Evolutionary conservation across 2,888 invertebrate species (phyloP).

Genomic region (Alloplasta piceator): DNA sequence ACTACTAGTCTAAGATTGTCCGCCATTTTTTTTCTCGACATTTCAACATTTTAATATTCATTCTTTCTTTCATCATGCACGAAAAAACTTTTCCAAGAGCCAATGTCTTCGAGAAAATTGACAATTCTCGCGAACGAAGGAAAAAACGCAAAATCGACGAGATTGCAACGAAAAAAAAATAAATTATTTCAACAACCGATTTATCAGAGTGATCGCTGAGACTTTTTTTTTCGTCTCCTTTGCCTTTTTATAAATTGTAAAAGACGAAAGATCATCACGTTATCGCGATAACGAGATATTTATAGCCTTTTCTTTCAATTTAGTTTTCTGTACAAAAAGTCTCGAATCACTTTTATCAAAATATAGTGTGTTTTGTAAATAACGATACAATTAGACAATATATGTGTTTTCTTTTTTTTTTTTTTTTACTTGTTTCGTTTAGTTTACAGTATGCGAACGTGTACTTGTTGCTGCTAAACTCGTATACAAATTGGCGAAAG

Average conservation of each 20-base stretch:
- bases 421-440: slow-evolving; percentile 24
- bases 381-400: slow-evolving; percentile 59
- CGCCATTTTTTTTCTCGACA: slow-evolving; percentile 15
- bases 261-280: slow-evolving; percentile 57
- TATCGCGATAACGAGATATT: slow-evolving; percentile 69
- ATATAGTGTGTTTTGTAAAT: slow-evolving; percentile 56
- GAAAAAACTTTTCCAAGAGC: slow-evolving; percentile 43
- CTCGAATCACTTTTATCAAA: slow-evolving; percentile 62
- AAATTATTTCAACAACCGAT: slow-evolving; percentile 12
- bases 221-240: slow-evolving; percentile 19
- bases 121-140: slow-evolving; percentile 28
- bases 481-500: slow-evolving; percentile 68
- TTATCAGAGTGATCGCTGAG: slow-evolving; percentile 21
- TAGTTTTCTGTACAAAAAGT: slow-evolving; percentile 40
- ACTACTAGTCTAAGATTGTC: slow-evolving; percentile 60
- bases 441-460: slow-evolving; percentile 51
- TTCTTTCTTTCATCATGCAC: slow-evolving; percentile 18
- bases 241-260: slow-evolving; percentile 44
- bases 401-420: slow-evolving; percentile 4
- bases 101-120: slow-evolving; percentile 42
- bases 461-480: slow-evolving; percentile 68
- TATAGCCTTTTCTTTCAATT: slow-evolving; percentile 46
- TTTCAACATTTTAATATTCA: slow-evolving; percentile 7
- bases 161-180: slow-evolving; percentile 30
- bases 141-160: slow-evolving; percentile 8